Conservation (phyloP, 2,797 vertebrate genomes). For the Acipenser ruthenus region DNA sequence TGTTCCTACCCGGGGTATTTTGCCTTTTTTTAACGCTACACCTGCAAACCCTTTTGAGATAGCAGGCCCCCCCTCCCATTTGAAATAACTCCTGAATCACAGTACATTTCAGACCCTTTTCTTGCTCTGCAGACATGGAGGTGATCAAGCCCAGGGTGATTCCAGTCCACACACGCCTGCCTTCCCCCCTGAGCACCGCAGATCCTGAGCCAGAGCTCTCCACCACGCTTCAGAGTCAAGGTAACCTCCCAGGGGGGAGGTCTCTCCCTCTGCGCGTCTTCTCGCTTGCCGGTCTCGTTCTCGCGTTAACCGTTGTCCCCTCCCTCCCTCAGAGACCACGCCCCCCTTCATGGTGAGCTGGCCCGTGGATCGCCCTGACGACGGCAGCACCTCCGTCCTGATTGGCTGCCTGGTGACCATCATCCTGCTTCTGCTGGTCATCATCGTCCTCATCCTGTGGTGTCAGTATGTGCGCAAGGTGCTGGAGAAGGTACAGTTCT, state of each 20-base stretch:
- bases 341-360: slow-evolving; percentile 49
- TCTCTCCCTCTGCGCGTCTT: not conserved
- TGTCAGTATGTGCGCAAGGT: slow-evolving; percentile 82
- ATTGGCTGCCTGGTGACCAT: slow-evolving; percentile 86
- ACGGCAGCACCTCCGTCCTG: slow-evolving; percentile 66
- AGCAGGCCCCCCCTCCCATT: too few relatives aligned
- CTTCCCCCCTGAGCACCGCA: slow-evolving; percentile 30
- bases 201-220: slow-evolving; percentile 3
- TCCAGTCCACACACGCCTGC: slow-evolving; percentile 26
- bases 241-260: slow-evolving; percentile 20
- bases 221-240: slow-evolving; percentile 19
- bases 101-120: not conserved
- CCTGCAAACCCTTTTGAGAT: too few relatives aligned
- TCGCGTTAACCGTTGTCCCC: slow-evolving; percentile 14
- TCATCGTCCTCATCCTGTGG: slow-evolving; percentile 84
- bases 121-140: slow-evolving; percentile 49
- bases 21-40: too few relatives aligned
- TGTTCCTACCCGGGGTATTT: too few relatives aligned
- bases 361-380: slow-evolving; percentile 43
- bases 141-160: slow-evolving; percentile 33
- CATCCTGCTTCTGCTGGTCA: slow-evolving; percentile 76
- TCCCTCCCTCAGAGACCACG: slow-evolving; percentile 40
- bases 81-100: too few relatives aligned
- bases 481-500: slow-evolving; percentile 72
- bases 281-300: not conserved